phyloP scores from a whole-genome alignment of 1,140 invertebrate species.

The Stegodyphus dumicola region DNA sequence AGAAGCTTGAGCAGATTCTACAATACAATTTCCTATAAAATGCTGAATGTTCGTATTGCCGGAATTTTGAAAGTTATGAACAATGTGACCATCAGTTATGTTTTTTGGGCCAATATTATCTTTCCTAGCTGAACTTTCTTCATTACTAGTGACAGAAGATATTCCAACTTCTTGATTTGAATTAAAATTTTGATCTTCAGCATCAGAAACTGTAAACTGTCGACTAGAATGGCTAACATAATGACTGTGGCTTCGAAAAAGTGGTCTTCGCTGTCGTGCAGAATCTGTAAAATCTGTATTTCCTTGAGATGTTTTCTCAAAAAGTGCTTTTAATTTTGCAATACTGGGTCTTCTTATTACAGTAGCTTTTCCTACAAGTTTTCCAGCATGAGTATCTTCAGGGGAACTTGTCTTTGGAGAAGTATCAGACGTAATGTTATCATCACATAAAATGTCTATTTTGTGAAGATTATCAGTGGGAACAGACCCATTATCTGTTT shows the following conservation, averaged over 20 bases:
- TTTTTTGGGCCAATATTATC: neutral
- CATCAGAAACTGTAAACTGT: slow-evolving; percentile 31
- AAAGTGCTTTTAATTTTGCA: slow-evolving; percentile 70
- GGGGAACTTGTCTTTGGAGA: slow-evolving; percentile 29
- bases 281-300: slow-evolving; percentile 23
- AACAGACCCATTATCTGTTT: slow-evolving; percentile 1
- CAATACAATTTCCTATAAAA: no score
- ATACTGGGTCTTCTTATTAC: slow-evolving; percentile 70
- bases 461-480: neutral
- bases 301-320: slow-evolving; percentile 66
- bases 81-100: neutral
- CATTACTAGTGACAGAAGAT: neutral
- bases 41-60: neutral
- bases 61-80: neutral
- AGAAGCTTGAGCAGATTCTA: neutral
- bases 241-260: slow-evolving; percentile 59
- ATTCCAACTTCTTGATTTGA: neutral
- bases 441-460: neutral
- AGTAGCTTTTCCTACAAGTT: slow-evolving; percentile 65
- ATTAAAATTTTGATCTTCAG: slow-evolving; percentile 13
- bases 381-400: slow-evolving; percentile 58
- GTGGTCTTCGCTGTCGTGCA: slow-evolving; percentile 21
- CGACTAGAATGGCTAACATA: slow-evolving; percentile 52
- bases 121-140: slow-evolving; percentile 8
- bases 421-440: neutral